Evolutionary conservation across 2,113 vertebrate species (phyloP).

Genomic region (Lota lota): DNA sequence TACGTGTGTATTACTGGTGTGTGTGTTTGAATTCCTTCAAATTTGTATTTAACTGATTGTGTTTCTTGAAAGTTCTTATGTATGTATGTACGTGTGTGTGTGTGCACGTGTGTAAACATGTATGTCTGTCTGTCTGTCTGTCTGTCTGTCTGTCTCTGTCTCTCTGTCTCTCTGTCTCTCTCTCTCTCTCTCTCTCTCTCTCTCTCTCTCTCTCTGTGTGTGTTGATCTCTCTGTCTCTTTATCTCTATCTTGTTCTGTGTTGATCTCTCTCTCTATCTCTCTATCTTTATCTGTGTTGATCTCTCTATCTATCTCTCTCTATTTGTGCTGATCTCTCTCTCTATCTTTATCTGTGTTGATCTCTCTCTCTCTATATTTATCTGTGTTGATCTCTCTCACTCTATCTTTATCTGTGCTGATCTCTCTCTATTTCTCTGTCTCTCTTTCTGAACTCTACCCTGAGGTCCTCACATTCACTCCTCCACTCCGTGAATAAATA

Average conservation of each 20-base stretch:
- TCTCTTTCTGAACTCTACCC: background rate
- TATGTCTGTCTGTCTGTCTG: conserved; percentile 28
- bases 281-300: background rate
- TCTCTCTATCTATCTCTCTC: background rate
- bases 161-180: conserved; percentile 37
- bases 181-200: background rate
- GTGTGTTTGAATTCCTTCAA: background rate
- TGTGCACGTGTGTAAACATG: conserved; percentile 9
- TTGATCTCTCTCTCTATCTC: background rate
- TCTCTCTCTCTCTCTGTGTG: background rate
- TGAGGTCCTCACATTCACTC: background rate
- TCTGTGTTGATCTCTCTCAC: background rate
- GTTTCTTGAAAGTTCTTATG: conserved; percentile 46
- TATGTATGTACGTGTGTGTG: conserved; percentile 37
- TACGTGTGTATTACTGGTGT: background rate
- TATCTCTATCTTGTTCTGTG: no score
- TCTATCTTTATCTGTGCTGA: background rate
- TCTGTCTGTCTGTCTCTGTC: conserved; percentile 36
- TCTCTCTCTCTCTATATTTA: background rate
- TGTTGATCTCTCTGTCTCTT: background rate
- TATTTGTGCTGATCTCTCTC: background rate
- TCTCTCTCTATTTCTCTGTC: background rate
- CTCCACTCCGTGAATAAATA: background rate
- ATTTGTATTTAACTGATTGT: background rate
- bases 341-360: background rate